Base-by-base conservation (phyloP, 2,797 vertebrate species). In the Sorex maritimensis region DNA sequence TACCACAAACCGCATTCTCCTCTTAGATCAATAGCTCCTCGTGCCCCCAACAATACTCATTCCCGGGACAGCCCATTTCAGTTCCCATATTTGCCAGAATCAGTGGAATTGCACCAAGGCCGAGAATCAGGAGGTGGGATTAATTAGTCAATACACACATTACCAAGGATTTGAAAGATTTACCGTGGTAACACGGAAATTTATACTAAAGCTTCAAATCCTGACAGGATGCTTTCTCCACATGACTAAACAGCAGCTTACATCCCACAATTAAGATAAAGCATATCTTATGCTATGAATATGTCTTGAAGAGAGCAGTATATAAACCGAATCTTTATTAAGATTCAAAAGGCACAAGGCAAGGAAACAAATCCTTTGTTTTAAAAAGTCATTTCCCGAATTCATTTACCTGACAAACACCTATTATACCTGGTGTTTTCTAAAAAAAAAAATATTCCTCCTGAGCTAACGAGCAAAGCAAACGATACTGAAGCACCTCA, bases 401-500 rank as follows among this genome's bases (percentile, higher is more conserved):
- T 88, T 88, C 82, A 85, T 81, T 84, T 75, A 81, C 13, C 30
- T 83, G 73, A 1, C 11, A 94, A 93, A 88, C 81, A 28, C 1
- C 91, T 80, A 72, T 68, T 86, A 71, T 79, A 78, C 13, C 81
- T n/a, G n/a, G 2, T 28, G 55, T 72, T 90, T 89, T 88, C 68
- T 77, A n/a, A 90, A 61, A 89, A 9, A 14, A 38, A 82, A 69
- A 72, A 89, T 38, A 89, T 44, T 69, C 58, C 63, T 92, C 44
- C 49, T 63, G 72, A 81, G 72, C 65, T 82, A 93, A 84, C 21
- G 86, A 93, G 15, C 89, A 90, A 95, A 94, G 92, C 90, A 87
- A 96, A 88, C 94, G 97, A 95, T 81, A 86, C 6, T 10, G 28
- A 71, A 85, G 78, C 95, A 71, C 46, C 58, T 96, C 67, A 52